Evolutionary conservation across 2,113 vertebrate species (phyloP).

Genomic region (Scomber colias): DNA sequence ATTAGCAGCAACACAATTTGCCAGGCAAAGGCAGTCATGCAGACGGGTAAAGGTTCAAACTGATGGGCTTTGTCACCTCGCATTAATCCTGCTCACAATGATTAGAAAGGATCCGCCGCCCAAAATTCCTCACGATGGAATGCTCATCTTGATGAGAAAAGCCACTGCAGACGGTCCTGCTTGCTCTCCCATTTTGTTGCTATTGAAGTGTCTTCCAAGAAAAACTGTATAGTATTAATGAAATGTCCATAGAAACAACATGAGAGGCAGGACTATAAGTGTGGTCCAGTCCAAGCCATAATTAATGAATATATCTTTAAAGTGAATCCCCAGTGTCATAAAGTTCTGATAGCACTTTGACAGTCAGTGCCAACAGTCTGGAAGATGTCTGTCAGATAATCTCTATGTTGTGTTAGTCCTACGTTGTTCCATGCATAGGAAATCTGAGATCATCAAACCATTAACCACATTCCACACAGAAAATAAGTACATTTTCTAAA

Average conservation of each 20-base stretch:
- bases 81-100: conserved; percentile 83
- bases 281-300: conserved; percentile 5
- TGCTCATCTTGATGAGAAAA: conserved; percentile 67
- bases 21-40: conserved; percentile 82
- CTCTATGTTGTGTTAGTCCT: not conserved
- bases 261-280: conserved; percentile 17
- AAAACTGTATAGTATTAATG: conserved; percentile 23
- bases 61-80: conserved; percentile 87
- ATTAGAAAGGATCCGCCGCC: conserved; percentile 78
- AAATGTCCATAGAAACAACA: conserved; percentile 30
- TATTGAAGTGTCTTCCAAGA: conserved; percentile 38
- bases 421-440: not conserved
- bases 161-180: conserved; percentile 71
- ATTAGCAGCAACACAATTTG: conserved; percentile 87
- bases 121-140: conserved; percentile 68
- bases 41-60: conserved; percentile 77
- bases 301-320: conserved; percentile 40
- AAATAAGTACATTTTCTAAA: not conserved
- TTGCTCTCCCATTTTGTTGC: conserved; percentile 43
- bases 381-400: conserved; percentile 26
- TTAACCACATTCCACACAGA: conserved; percentile 1
- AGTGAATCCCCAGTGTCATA: conserved; percentile 22
- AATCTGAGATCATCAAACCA: not conserved
- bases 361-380: conserved; percentile 17
- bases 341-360: conserved; percentile 33